These are phyloP conservation scores for Ptychochromis oligacanthus DNA, from an alignment of 2,113 vertebrate genomes.

Conservation along the genomic window DNA sequence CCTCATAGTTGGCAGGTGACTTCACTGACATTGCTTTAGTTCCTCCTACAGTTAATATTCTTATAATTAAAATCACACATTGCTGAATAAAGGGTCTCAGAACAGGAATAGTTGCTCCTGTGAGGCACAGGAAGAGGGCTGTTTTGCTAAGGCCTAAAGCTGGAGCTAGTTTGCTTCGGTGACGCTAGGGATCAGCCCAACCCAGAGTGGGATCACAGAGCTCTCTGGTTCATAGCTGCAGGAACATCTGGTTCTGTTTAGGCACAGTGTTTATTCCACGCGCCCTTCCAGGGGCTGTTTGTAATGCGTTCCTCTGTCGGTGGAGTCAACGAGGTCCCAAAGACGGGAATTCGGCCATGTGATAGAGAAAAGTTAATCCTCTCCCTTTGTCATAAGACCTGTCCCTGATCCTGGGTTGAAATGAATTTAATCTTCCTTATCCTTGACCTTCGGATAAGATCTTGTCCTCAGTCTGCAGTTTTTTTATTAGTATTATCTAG, in stretches of 20 bases:
- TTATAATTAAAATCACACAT: conserved; percentile 28
- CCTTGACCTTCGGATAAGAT: not conserved
- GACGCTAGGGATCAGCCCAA: conserved; percentile 63
- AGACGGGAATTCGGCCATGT: conserved; percentile 54
- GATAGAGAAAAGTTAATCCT: conserved; percentile 37
- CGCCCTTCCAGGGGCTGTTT: conserved; percentile 67
- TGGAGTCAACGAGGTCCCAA: conserved; percentile 35
- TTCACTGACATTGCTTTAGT: conserved; percentile 29
- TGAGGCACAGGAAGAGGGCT: conserved; percentile 62
- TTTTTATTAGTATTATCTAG: conserved; percentile 8
- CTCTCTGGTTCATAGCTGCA: conserved; percentile 46
- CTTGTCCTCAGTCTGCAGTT: not conserved
- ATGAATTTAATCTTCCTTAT: conserved; percentile 12
- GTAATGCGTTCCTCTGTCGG: conserved; percentile 58
- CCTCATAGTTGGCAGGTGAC: conserved; percentile 6
- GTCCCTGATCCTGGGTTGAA: conserved; percentile 1
- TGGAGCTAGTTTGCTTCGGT: conserved; percentile 55
- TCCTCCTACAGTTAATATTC: conserved; percentile 18
- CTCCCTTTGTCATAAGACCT: not conserved
- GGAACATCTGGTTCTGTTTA: conserved; percentile 77
- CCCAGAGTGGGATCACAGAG: conserved; percentile 56
- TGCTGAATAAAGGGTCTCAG: conserved; percentile 31
- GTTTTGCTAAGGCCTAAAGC: conserved; percentile 62
- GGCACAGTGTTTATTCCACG: conserved; percentile 65
- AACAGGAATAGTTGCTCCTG: conserved; percentile 23